Base-by-base conservation (phyloP, 2,797 vertebrate genomes). In the Chaunax sp. region DNA sequence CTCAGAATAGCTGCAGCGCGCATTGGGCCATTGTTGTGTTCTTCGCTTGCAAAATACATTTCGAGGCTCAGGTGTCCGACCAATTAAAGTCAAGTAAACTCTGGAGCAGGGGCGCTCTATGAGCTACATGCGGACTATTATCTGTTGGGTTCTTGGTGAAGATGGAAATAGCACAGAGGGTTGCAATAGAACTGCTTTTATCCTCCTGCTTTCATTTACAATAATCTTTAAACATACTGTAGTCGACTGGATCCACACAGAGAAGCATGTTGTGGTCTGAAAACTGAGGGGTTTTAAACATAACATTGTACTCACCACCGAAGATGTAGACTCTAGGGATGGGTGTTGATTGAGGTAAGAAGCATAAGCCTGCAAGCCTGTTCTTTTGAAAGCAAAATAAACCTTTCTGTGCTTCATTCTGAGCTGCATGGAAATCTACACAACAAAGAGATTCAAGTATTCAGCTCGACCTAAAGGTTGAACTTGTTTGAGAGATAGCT, bases 11-110 rank as follows among this genome's bases (percentile, higher is more conserved):
- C 49, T 54, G 46, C 6, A 43, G 22, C 45, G 22, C 35, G 43
- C 68, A 67, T 63, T 61, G 60, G 33, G 35, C 23, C 28, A 35
- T 47, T 44, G 64, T 65, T 69, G 51, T 59, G 51, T 50, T 62
- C 53, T 68, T 75, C 7, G 2, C 35, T 77, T 80, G 76, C 19
- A 72, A 75, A 83, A 55, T 26, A 71, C 15, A 65, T 63, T 56
- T 41, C 45, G 62, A 76, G 30, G 38, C 73, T 67, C 52, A 49
- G 63, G 56, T 54, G 62, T 75, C 40, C 22, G 44, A 61, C 64
- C 55, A 78, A 56, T 82, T 74, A 79, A 50, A 56, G 38, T 23
- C 28, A 30, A 30, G 28, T 55, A 20, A 77, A 72, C 25, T 54
- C 2, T 1, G 30, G 13, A 65, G 51, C 20, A 40, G 37, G 44